These are phyloP conservation scores for Harpagifer antarcticus DNA, from an alignment of 2,797 vertebrate genomes.

Conservation along the genomic window DNA sequence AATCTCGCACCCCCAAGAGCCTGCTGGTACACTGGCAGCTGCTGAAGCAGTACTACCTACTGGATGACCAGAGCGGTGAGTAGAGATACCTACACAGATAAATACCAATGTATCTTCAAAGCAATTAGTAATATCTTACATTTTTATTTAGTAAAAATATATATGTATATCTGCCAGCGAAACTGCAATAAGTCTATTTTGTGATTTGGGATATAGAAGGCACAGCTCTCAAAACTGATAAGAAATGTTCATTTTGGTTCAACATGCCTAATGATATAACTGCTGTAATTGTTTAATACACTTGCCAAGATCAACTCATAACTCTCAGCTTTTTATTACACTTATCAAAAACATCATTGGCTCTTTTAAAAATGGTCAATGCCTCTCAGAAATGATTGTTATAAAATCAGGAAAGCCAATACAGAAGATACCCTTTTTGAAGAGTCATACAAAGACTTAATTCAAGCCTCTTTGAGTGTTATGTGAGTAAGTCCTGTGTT, in stretches of 20 bases:
- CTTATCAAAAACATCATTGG: background rate
- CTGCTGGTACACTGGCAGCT: conserved; percentile 97
- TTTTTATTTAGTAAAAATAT: background rate
- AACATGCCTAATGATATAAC: background rate
- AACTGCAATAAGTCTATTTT: too few species aligned
- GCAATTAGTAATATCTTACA: background rate
- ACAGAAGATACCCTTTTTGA: background rate
- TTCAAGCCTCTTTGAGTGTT: background rate
- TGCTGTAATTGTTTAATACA: background rate
- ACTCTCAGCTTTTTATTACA: too few species aligned
- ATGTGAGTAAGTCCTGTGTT: background rate
- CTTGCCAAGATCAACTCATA: background rate
- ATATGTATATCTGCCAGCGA: too few species aligned
- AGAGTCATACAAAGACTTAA: background rate
- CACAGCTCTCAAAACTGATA: background rate
- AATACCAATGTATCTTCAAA: background rate
- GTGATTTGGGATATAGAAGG: too few species aligned
- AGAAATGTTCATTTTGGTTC: background rate
- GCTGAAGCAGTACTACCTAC: conserved; percentile 95
- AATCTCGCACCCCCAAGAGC: conserved; percentile 92
- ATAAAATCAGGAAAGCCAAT: background rate
- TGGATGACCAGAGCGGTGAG: conserved; percentile 96
- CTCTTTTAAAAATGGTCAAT: background rate
- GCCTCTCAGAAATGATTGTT: background rate
- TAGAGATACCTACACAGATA: conserved; percentile 2